Evolutionary conservation across 1,140 invertebrate genomes (phyloP), one percentile per base, ranked within the genome.

Genomic region (Caenorhabditis inopinata): DNA sequence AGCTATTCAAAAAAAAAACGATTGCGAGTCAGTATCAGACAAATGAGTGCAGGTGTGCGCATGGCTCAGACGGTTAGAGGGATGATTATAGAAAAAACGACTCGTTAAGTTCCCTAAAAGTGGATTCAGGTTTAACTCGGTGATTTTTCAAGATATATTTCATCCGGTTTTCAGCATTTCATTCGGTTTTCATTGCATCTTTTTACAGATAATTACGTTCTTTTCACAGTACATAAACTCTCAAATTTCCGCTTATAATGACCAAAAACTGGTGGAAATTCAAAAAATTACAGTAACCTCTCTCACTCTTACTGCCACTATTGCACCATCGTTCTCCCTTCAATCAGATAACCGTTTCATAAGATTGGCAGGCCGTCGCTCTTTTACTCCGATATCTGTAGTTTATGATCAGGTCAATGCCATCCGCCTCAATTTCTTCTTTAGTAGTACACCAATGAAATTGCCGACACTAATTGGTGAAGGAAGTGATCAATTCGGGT

Each of bases 391-490:
- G 58, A 68, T 68, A 68, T 68, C 58, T 68, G 38, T 68, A 68
- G 58, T 68, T 68, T 68, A 68, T 68, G 58, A 68, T 68, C 58
- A 68, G 58, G 58, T 68, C 58, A 68, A 68, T 68, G 58, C 58
- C 58, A 68, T 68, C 12, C 58, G 12, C 27, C 53, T 58, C 12
- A 32, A 18, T 7, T 42, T 5, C 25, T 16, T 27, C 53, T 38
- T 68, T 32, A n/a, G 12, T 32, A 12, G 25, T 58, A 5, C 38
- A 5, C 38, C 38, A 42, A 42, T 42, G 14, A 14, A 7, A 42
- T 14, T 42, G 58, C 58, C 58, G 58, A 68, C 58, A 68, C 58
- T 68, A 68, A 68, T 68, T 68, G 58, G 58, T 68, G 38, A 32
- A 58, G n/a, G n/a, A n/a, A n/a, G n/a, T n/a, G 58, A 68, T 32